These are phyloP conservation scores for Hermatobates lingyangjiaoensis DNA, from an alignment of 1,140 invertebrate genomes.

Conservation along the genomic window DNA sequence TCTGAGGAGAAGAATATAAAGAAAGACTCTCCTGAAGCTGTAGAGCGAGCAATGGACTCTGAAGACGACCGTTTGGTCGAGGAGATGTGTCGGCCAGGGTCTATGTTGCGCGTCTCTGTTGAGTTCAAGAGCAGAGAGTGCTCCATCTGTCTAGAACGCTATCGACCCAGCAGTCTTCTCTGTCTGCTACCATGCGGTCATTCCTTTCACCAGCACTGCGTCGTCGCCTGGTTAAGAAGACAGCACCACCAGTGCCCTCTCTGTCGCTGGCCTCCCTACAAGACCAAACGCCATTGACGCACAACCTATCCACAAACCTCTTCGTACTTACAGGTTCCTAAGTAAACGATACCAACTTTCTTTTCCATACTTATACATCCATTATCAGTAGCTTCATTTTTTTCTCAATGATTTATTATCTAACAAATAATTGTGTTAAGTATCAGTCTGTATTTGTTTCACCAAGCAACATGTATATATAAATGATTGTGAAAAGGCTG, in stretches of 20 bases:
- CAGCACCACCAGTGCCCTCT: constrained; percentile 34
- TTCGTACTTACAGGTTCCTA: too few species aligned
- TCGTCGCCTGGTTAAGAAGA: constrained; percentile 29
- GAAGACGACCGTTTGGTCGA: not conserved
- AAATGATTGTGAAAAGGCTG: too few species aligned
- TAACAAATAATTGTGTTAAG: too few species aligned
- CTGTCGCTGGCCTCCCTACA: constrained; percentile 33
- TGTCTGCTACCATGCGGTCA: constrained; percentile 35
- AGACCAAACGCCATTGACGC: constrained; percentile 10
- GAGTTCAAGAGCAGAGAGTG: constrained; percentile 23
- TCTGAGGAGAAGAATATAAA: not conserved
- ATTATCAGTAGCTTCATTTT: too few species aligned
- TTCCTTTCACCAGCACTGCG: constrained; percentile 31
- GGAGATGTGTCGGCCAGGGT: constrained; percentile 1
- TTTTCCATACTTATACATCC: too few species aligned
- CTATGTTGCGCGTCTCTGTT: not conserved
- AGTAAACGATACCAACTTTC: too few species aligned
- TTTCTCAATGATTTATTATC: too few species aligned
- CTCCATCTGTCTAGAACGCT: constrained; percentile 33
- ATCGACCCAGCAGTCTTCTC: constrained; percentile 22
- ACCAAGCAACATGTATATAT: too few species aligned
- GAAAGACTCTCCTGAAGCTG: constrained; percentile 4
- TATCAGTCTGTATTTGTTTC: too few species aligned
- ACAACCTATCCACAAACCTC: too few species aligned
- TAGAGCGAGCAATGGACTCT: constrained; percentile 4